Conservation (phyloP, 2,113 vertebrate species). For the Mus spicilegus region DNA sequence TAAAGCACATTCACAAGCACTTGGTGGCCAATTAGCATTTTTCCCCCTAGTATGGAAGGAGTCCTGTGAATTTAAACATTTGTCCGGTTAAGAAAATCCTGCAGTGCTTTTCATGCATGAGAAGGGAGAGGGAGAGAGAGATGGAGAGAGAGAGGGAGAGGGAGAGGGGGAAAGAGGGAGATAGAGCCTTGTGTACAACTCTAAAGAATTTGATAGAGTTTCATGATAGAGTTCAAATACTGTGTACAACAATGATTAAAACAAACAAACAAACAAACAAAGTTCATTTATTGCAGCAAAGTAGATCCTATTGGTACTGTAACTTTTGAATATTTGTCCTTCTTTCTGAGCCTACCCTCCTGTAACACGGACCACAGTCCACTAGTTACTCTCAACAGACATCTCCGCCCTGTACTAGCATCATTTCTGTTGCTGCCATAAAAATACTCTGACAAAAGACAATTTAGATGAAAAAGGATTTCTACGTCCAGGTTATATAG, state of each 20-base stretch:
- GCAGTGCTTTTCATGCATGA: neutral
- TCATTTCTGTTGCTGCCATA: neutral
- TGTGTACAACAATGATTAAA: neutral
- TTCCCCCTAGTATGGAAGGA: neutral
- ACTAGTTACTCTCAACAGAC: too few relatives aligned
- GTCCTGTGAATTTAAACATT: constrained; percentile 27
- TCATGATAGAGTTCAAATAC: neutral
- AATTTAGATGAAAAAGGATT: neutral
- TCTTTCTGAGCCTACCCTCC: neutral
- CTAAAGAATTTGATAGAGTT: neutral
- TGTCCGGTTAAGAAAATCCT: neutral
- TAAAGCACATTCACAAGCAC: neutral
- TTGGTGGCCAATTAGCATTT: constrained; percentile 16
- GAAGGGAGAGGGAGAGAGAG: neutral
- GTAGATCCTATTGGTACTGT: neutral
- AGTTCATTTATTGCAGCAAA: neutral
- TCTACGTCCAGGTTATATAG: neutral
- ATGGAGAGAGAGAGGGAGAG: neutral
- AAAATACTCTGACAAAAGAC: neutral
- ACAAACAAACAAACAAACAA: neutral
- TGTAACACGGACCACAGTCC: too few relatives aligned
- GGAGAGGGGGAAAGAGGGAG: neutral
- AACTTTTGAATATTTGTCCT: neutral
- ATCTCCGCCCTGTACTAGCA: neutral
- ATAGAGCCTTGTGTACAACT: neutral